Evolutionary conservation across 2,797 vertebrate genomes (phyloP).

Genomic region (Sebastes vulpes): DNA sequence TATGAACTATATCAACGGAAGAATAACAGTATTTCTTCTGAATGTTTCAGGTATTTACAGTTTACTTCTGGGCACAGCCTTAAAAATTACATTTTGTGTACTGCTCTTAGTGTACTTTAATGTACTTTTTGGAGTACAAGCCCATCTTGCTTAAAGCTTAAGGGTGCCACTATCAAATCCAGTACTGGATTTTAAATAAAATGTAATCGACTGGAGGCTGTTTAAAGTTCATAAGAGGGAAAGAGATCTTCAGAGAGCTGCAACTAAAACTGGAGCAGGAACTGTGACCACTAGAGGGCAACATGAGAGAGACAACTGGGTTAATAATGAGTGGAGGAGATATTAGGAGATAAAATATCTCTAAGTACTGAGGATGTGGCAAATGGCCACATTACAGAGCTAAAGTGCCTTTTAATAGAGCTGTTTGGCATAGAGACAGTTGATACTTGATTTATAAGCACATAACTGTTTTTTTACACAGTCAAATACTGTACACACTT

Average conservation of each 20-base stretch:
- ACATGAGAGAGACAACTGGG: background rate
- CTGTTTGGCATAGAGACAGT: background rate
- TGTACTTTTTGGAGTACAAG: background rate
- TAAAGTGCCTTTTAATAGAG: background rate
- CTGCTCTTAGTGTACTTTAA: background rate
- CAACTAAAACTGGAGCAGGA: background rate
- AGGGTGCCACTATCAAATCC: background rate
- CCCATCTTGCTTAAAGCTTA: background rate
- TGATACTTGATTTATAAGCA: background rate
- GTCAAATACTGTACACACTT: background rate
- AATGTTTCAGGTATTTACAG: background rate
- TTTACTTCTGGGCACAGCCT: background rate
- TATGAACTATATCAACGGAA: too few species aligned
- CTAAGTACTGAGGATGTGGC: background rate
- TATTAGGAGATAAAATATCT: background rate
- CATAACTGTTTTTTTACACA: background rate
- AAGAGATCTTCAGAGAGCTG: background rate
- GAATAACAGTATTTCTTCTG: background rate
- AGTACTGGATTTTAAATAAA: background rate
- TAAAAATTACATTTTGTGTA: background rate
- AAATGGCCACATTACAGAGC: background rate
- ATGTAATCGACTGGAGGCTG: background rate
- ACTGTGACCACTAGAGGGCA: constrained; percentile 39
- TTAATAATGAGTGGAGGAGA: background rate
- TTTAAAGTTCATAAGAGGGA: background rate